Conservation (phyloP, 30 jellyfish, hydroid and myxozoan species). For the Aurelia aurita complex sp. Pacific region DNA sequence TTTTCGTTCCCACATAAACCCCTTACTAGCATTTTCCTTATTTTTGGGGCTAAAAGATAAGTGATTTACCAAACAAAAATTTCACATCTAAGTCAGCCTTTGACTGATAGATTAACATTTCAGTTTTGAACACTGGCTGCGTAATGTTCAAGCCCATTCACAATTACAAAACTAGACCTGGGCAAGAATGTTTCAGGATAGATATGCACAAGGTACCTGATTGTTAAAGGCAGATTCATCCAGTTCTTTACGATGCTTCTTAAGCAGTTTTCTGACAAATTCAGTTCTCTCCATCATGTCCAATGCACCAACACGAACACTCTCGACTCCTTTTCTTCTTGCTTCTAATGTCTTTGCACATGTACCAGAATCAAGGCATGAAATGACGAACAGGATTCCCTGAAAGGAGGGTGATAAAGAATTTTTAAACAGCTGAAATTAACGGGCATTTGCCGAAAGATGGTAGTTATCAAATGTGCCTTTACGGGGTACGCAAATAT, state of each 20-base stretch:
- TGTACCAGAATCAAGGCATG: conserved; percentile 76
- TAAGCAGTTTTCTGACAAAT: conserved; percentile 77
- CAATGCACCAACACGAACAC: conserved; percentile 76
- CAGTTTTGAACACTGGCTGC: too few relatives aligned
- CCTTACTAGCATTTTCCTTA: too few relatives aligned
- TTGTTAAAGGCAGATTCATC: conserved; percentile 95
- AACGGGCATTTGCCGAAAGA: too few relatives aligned
- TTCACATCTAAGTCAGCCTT: too few relatives aligned
- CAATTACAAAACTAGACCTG: background rate
- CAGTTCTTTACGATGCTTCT: conserved; percentile 78
- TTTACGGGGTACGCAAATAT: too few relatives aligned
- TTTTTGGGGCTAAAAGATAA: too few relatives aligned
- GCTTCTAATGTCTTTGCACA: conserved; percentile 47
- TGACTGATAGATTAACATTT: too few relatives aligned
- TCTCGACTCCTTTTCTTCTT: conserved; percentile 64
- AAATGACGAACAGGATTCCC: conserved; percentile 72
- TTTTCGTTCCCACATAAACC: too few relatives aligned
- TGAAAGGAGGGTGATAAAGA: background rate
- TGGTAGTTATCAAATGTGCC: too few relatives aligned
- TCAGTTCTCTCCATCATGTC: conserved; percentile 80
- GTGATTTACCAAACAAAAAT: too few relatives aligned
- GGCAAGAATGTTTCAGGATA: background rate
- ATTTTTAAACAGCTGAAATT: too few relatives aligned
- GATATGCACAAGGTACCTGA: conserved; percentile 67
- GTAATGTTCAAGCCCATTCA: too few relatives aligned